phyloP scores from a whole-genome alignment of 92 coral and sea anemone genomes.

The Phymanthus crucifer region DNA sequence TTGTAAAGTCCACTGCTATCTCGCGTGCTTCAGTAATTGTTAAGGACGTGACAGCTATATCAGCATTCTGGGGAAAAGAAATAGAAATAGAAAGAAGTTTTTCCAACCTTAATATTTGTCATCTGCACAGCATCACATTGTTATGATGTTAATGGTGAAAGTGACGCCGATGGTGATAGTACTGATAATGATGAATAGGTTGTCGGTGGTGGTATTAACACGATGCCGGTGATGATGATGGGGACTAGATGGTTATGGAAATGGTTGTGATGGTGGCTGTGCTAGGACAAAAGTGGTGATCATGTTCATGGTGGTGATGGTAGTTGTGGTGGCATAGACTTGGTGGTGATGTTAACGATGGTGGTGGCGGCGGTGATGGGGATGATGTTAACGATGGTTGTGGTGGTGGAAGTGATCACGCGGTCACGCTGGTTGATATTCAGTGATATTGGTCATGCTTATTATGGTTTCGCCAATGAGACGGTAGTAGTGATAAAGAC shows the following conservation, averaged over 20 bases:
- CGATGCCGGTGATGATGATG: neutral
- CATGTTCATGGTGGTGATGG: neutral
- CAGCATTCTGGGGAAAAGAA: conserved; percentile 57
- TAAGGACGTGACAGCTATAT: conserved; percentile 59
- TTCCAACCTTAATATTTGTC: neutral
- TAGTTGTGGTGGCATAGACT: neutral
- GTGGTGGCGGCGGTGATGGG: too few relatives aligned
- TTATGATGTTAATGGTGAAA: too few relatives aligned
- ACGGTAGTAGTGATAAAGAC: neutral
- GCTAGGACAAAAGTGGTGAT: neutral
- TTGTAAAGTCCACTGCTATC: conserved; percentile 61
- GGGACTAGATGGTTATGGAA: neutral
- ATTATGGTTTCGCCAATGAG: neutral
- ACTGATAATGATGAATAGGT: neutral
- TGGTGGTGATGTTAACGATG: neutral
- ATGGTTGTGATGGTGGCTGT: neutral
- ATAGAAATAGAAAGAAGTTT: neutral
- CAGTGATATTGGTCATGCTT: neutral
- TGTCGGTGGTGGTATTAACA: neutral
- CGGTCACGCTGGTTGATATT: neutral
- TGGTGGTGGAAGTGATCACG: neutral
- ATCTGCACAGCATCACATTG: neutral
- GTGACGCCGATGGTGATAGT: too few relatives aligned
- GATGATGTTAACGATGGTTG: too few relatives aligned
- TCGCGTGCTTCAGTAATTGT: conserved; percentile 60